These are phyloP conservation scores for Bedellia somnulentella DNA, from an alignment of 2,888 invertebrate species.

Conservation along the genomic window DNA sequence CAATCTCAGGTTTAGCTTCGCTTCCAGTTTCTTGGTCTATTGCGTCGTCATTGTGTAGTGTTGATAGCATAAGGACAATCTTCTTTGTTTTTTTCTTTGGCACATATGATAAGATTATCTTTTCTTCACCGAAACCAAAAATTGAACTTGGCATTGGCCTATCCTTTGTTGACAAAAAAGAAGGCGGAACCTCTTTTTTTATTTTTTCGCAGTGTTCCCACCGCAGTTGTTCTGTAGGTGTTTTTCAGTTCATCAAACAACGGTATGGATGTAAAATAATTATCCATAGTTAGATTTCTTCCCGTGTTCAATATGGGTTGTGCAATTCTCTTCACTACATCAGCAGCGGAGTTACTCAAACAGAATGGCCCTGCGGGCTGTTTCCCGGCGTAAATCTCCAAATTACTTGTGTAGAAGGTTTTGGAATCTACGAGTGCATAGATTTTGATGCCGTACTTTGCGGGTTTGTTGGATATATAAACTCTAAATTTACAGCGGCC, in stretches of 20 bases:
- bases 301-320: too few species aligned
- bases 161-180: too few species aligned
- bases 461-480: not conserved
- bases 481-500: not conserved
- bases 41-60: too few species aligned
- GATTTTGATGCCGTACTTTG: not conserved
- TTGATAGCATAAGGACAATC: too few species aligned
- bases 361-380: constrained; percentile 10
- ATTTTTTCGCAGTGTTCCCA: too few species aligned
- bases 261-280: constrained; percentile 11
- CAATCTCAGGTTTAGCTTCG: too few species aligned
- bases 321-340: too few species aligned
- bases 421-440: constrained; percentile 7
- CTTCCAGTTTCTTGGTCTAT: too few species aligned
- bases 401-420: constrained; percentile 10
- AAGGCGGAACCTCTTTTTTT: too few species aligned
- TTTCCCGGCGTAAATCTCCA: constrained; percentile 10
- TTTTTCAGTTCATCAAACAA: constrained; percentile 9
- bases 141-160: constrained; percentile 7
- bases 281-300: too few species aligned
- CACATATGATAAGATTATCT: constrained; percentile 12
- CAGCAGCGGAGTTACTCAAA: too few species aligned
- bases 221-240: too few species aligned
- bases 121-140: constrained; percentile 8
- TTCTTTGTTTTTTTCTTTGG: constrained; percentile 14